Percentiles rank a stretch among this genome's conserved stretches.
phyloP scores from a whole-genome alignment of 2,888 invertebrate genomes.

The Unio delphinus region DNA sequence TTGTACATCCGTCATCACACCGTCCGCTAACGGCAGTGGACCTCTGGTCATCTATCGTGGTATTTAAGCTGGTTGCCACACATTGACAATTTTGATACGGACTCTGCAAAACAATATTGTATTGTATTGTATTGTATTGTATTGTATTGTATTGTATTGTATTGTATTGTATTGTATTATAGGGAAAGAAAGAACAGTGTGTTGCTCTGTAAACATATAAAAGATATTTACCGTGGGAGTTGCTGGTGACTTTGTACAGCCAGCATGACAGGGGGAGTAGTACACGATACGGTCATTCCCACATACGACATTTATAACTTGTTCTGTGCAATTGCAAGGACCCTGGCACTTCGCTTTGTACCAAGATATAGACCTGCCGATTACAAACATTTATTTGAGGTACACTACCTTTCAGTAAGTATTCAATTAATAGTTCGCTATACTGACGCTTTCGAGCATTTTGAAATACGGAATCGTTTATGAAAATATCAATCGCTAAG shows the following conservation, averaged over 20 bases:
- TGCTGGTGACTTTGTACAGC: slow-evolving; percentile 30
- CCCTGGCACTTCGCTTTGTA: slow-evolving; percentile 30
- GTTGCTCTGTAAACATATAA: no score
- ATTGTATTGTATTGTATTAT: no score
- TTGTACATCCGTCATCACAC: slow-evolving; percentile 39
- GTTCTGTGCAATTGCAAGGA: slow-evolving; percentile 35
- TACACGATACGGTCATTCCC: slow-evolving; percentile 40
- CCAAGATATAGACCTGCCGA: slow-evolving; percentile 22
- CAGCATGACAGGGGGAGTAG: slow-evolving; percentile 53
- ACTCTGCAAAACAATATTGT: slow-evolving; percentile 12
- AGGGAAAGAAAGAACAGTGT: no score
- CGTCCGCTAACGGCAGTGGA: slow-evolving; percentile 35
- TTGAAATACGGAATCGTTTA: no score
- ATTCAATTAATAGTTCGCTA: no score
- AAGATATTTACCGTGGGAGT: slow-evolving; percentile 17
- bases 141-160: no score
- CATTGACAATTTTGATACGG: slow-evolving; percentile 41
- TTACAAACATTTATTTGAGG: background rate
- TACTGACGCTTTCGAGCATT: no score
- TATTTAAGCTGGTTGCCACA: slow-evolving; percentile 29
- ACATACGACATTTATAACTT: slow-evolving; percentile 42
- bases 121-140: no score
- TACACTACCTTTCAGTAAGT: background rate
- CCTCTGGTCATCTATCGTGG: slow-evolving; percentile 8
- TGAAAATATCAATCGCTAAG: no score